Conservation (phyloP, 2,797 vertebrate genomes). For the Coreius guichenoti region DNA sequence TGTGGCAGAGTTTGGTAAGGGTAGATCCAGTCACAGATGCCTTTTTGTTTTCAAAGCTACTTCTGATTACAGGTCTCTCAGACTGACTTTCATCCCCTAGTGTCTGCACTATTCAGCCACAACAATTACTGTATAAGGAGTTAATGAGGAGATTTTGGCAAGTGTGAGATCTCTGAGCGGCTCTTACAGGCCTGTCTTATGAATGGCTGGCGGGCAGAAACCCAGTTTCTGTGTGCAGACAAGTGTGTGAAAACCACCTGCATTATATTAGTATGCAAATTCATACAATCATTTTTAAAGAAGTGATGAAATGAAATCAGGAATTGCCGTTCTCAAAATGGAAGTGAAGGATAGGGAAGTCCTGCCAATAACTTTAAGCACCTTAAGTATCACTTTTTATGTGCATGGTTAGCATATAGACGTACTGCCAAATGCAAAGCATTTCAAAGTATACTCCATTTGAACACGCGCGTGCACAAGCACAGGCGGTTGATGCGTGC, state of each 20-base stretch:
- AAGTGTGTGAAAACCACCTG: constrained; percentile 53
- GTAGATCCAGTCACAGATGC: constrained; percentile 26
- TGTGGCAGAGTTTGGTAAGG: constrained; percentile 37
- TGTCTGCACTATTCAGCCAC: constrained; percentile 37
- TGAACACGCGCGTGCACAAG: background rate
- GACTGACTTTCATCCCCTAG: constrained; percentile 36
- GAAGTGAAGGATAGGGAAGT: background rate
- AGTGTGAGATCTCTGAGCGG: constrained; percentile 4
- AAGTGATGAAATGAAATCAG: background rate
- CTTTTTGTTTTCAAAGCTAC: constrained; percentile 49
- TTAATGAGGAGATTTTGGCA: constrained; percentile 30
- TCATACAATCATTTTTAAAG: background rate
- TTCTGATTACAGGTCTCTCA: constrained; percentile 44
- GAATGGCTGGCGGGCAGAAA: constrained; percentile 61
- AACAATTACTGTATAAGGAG: constrained; percentile 41
- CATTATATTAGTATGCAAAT: constrained; percentile 44
- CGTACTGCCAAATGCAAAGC: background rate
- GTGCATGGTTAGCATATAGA: background rate
- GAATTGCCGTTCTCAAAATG: background rate
- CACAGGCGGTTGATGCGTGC: background rate
- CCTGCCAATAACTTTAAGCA: background rate
- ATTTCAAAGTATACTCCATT: background rate
- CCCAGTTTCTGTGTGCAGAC: constrained; percentile 63
- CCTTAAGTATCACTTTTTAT: background rate
- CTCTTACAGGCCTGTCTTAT: constrained; percentile 66